Conservation (phyloP, 2,797 vertebrate genomes). For the Sebastes taczanowskii region DNA sequence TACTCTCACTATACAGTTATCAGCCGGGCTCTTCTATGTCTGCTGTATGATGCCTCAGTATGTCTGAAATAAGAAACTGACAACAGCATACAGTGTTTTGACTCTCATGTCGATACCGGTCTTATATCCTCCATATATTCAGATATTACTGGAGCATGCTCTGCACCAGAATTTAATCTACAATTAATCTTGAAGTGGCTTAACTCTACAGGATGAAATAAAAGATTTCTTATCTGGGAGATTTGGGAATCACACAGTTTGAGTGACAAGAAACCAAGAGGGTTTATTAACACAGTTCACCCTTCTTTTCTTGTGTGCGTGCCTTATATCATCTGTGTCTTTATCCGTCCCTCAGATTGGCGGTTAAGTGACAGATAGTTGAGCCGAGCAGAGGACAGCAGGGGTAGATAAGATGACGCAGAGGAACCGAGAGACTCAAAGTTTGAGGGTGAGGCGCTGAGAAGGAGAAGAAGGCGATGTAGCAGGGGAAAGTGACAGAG, state of each 20-base stretch:
- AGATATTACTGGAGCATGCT: background rate
- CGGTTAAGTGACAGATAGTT: conserved; percentile 33
- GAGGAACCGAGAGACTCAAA: conserved; percentile 17
- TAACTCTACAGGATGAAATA: background rate
- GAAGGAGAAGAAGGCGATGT: conserved; percentile 9
- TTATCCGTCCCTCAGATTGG: conserved; percentile 12
- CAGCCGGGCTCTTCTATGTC: background rate
- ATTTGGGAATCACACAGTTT: background rate
- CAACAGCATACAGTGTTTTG: background rate
- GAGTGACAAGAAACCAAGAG: background rate
- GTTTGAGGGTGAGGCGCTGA: background rate
- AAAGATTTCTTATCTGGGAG: background rate
- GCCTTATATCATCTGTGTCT: conserved; percentile 3
- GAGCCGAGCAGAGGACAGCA: conserved; percentile 17
- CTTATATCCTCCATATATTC: background rate
- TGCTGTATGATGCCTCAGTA: background rate
- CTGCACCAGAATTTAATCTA: background rate
- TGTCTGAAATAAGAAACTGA: background rate
- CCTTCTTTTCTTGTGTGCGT: background rate
- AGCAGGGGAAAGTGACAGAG: conserved; percentile 47
- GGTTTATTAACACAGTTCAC: conserved; percentile 15
- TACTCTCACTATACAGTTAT: too few relatives aligned
- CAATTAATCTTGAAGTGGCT: background rate
- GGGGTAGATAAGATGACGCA: conserved; percentile 20
- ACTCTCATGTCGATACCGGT: accelerated